Evolutionary conservation across 2,797 vertebrate genomes (phyloP).

Genomic region (Hirundo rustica): DNA sequence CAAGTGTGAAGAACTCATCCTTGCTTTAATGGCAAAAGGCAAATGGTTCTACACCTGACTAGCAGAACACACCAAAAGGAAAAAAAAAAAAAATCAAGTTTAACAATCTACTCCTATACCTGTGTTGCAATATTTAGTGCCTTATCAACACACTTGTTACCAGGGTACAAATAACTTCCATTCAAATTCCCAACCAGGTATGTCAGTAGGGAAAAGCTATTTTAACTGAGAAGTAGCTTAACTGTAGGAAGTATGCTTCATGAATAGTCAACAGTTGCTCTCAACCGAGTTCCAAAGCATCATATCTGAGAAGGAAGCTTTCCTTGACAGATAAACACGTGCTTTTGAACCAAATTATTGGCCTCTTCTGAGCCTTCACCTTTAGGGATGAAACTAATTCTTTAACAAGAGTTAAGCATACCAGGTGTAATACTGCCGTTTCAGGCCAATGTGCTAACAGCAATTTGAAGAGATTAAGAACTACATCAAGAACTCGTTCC

Average conservation of each 20-base stretch:
- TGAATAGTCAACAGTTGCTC: not conserved
- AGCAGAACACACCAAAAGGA: not conserved
- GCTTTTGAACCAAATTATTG: not conserved
- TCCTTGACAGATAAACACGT: not conserved
- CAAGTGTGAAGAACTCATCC: not conserved
- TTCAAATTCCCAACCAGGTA: not conserved
- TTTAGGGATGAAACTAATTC: not conserved
- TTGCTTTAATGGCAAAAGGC: not conserved
- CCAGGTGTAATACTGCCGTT: not conserved
- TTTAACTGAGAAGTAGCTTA: not conserved
- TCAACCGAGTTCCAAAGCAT: not conserved
- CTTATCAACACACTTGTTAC: not conserved
- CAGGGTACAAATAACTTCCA: not conserved
- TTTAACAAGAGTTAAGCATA: not conserved
- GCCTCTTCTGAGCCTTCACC: not conserved
- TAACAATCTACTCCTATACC: not conserved
- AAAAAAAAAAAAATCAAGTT: not conserved
- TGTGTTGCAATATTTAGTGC: not conserved
- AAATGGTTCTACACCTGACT: not conserved
- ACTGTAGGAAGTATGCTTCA: not conserved
- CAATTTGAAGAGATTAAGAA: not conserved
- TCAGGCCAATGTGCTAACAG: not conserved
- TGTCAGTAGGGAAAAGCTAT: not conserved
- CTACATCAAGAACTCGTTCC: not conserved
- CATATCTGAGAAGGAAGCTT: not conserved